Base-by-base conservation (phyloP, 2,113 vertebrate genomes). In the Heteronetta atricapilla region DNA sequence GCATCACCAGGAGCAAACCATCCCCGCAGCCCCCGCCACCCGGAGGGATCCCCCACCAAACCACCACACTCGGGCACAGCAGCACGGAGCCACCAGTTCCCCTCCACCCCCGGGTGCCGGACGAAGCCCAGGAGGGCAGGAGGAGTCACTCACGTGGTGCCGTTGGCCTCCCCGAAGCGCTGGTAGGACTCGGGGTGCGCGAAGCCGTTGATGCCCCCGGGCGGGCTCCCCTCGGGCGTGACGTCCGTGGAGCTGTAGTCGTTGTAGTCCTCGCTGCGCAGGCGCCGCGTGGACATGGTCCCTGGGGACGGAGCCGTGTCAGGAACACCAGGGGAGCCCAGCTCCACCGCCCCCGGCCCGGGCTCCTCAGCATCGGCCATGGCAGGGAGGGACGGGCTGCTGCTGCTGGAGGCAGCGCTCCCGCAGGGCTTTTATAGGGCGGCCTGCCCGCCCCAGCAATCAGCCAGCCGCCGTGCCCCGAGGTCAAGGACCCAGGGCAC, bases 241-340 rank as follows among this genome's bases (percentile, higher is more conserved):
- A 84, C 97, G 0, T 98, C 98, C 0, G 98, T 98, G 91, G 98
- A 98, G 56, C 98, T 98, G 95, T 98, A 98, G 96, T 98, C 98
- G 0, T 97, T 98, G 94, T 98, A 98, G 67, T 97, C 97, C 85
- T 98, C 98, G 0, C 95, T 97, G 88, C 96, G 97, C 50, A 98
- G 97, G 63, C 98, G 97, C 93, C 96, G 97, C 2, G 97, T 97
- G 91, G 98, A 98, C 98, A 98, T 98, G 96, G 96, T 95, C 77
- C 95, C 98, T 98, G 96, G 1, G 58, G 97, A 70, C 13, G 82
- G 62, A 98, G 76, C 17, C 4, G 50, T 8, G 5, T 95, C 77
- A 95, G 82, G 59, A 55, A 38, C 46, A 28, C 55, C 46, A 2
- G 63, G 2, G 13, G 67, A 63, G 29, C n/a, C 11, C 72, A 97